Conservation (phyloP, 2,888 invertebrate species). For the Copidosoma aretas region DNA sequence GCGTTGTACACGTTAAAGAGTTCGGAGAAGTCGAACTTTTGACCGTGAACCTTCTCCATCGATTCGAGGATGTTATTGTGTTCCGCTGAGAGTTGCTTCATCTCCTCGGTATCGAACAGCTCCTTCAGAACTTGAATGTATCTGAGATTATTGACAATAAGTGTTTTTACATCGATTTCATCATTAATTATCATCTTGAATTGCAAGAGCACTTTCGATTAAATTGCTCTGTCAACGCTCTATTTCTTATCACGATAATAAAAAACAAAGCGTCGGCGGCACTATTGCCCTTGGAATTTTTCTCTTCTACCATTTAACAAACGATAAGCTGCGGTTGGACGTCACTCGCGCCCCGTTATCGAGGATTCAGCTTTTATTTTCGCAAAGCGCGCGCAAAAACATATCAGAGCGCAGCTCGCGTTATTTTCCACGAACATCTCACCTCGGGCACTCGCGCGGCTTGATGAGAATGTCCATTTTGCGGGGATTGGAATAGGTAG, state of each 20-base stretch:
- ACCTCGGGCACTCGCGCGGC: slow-evolving; percentile 41
- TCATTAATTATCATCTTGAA: too few relatives aligned
- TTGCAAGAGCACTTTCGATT: too few relatives aligned
- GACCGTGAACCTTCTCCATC: slow-evolving; percentile 11
- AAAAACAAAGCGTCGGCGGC: too few relatives aligned
- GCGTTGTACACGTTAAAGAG: slow-evolving; percentile 19
- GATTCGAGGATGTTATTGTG: background rate
- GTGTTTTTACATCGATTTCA: too few relatives aligned
- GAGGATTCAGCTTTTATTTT: background rate
- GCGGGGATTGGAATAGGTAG: slow-evolving; percentile 44
- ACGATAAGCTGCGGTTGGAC: too few relatives aligned
- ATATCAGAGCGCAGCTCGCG: too few relatives aligned
- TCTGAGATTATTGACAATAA: background rate
- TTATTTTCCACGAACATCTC: slow-evolving; percentile 15
- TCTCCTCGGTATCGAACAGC: slow-evolving; percentile 11
- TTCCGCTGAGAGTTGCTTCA: background rate
- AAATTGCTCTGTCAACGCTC: too few relatives aligned
- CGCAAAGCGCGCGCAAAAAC: background rate
- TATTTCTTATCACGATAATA: too few relatives aligned
- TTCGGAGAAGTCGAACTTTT: slow-evolving; percentile 4
- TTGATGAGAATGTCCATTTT: slow-evolving; percentile 44
- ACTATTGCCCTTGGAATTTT: too few relatives aligned
- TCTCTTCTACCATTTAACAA: too few relatives aligned
- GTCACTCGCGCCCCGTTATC: too few relatives aligned
- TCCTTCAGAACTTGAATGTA: background rate